A percentile compares a stretch with the other conserved stretches of the same genome.
These are phyloP conservation scores for Opisthograptis luteolata DNA, from an alignment of 2,888 invertebrate species.

Conservation along the genomic window DNA sequence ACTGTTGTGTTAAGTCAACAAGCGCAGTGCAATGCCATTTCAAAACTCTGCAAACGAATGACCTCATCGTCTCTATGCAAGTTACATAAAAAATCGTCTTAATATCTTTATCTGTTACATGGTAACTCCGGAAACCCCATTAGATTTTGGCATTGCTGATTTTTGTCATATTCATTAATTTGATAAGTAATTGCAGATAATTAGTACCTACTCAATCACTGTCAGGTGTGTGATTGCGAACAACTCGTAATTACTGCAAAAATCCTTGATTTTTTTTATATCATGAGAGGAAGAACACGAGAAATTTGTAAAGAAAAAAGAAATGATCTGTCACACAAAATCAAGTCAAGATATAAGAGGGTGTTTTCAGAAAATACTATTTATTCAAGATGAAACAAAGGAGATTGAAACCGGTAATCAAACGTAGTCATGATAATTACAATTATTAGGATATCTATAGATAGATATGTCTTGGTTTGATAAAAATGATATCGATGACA, in stretches of 20 bases:
- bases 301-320: neutral
- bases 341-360: neutral
- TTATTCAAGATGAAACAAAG: slow-evolving; percentile 30
- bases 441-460: slow-evolving; percentile 44
- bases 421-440: slow-evolving; percentile 54
- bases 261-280: slow-evolving; percentile 6
- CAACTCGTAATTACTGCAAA: neutral
- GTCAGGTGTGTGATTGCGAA: slow-evolving; percentile 7
- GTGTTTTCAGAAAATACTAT: neutral
- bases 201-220: slow-evolving; percentile 17
- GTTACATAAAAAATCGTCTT: too few species aligned
- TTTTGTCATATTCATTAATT: slow-evolving; percentile 6
- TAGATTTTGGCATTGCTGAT: neutral
- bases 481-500: slow-evolving; percentile 60
- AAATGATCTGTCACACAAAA: neutral
- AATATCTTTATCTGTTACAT: neutral
- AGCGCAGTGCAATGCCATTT: too few species aligned
- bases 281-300: too few species aligned
- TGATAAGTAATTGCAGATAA: neutral
- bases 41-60: too few species aligned
- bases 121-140: neutral
- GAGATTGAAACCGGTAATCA: slow-evolving; percentile 31
- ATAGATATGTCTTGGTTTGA: slow-evolving; percentile 54
- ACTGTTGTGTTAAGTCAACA: too few species aligned
- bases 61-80: too few species aligned